A percentile compares a stretch with the other conserved stretches of the same genome.
These are phyloP conservation scores for Adelges cooleyi DNA, from an alignment of 1,140 invertebrate genomes.

Conservation along the genomic window DNA sequence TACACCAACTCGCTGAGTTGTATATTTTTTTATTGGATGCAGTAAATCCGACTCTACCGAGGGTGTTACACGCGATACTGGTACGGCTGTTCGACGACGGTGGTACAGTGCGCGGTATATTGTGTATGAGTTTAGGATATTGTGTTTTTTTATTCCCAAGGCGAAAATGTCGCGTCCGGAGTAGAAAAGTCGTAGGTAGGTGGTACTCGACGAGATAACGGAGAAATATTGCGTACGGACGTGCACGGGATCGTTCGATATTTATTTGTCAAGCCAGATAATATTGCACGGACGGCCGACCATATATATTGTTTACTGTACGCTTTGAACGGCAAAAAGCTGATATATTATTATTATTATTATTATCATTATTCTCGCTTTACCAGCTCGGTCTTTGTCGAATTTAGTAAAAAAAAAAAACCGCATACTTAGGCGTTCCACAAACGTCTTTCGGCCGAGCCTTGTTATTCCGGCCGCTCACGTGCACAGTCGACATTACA, in stretches of 20 bases:
- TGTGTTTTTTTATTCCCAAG: not conserved
- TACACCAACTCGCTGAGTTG: too few relatives aligned
- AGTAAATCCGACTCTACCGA: too few relatives aligned
- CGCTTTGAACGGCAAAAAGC: not conserved
- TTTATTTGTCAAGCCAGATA: slow-evolving; percentile 10
- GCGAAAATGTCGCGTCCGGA: not conserved
- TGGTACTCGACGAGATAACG: slow-evolving; percentile 2
- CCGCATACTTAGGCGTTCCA: too few relatives aligned
- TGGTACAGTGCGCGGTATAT: too few relatives aligned
- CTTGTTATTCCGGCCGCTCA: too few relatives aligned
- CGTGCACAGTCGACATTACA: too few relatives aligned
- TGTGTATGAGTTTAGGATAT: too few relatives aligned
- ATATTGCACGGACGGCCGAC: not conserved
- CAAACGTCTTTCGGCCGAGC: too few relatives aligned
- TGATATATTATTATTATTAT: not conserved
- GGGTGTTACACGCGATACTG: too few relatives aligned
- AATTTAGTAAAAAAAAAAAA: too few relatives aligned
- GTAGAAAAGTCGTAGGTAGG: not conserved
- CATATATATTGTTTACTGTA: slow-evolving; percentile 12
- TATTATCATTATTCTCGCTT: not conserved
- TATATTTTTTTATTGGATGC: too few relatives aligned
- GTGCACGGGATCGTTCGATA: slow-evolving; percentile 17
- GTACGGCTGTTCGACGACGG: too few relatives aligned
- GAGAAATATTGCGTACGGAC: slow-evolving; percentile 7
- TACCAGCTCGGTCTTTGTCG: not conserved